These are phyloP conservation scores for Drosophila helvetica DNA, from an alignment of 2,888 invertebrate genomes.

Conservation along the genomic window DNA sequence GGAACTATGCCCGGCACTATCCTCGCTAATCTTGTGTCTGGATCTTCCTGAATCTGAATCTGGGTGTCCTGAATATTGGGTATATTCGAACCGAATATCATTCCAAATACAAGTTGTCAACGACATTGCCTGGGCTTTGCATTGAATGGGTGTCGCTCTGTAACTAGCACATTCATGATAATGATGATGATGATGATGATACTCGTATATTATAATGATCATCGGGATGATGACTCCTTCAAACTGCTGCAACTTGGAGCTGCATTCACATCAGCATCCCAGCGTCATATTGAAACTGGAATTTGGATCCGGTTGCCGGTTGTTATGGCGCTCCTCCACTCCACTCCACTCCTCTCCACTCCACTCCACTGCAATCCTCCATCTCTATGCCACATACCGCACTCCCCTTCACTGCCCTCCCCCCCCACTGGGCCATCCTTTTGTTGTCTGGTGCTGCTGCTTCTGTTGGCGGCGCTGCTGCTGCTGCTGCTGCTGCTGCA, in stretches of 20 bases:
- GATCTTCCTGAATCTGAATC: too few species aligned
- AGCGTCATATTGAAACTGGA: slow-evolving; percentile 63
- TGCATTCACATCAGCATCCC: slow-evolving; percentile 36
- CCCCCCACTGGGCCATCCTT: neutral
- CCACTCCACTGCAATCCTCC: neutral
- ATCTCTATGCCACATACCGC: neutral
- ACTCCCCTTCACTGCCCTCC: too few species aligned
- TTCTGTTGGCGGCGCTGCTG: too few species aligned
- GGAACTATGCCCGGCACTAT: too few species aligned
- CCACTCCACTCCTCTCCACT: neutral
- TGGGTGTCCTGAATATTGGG: too few species aligned
- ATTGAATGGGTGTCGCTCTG: slow-evolving; percentile 71
- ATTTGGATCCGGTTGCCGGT: slow-evolving; percentile 71
- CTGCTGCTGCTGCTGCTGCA: neutral
- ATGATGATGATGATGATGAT: slow-evolving; percentile 55
- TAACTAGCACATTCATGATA: slow-evolving; percentile 68
- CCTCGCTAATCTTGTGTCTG: too few species aligned
- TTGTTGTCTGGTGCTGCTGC: neutral
- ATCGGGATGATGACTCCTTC: slow-evolving; percentile 52
- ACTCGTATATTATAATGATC: slow-evolving; percentile 37
- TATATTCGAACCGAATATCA: too few species aligned
- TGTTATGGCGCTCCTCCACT: slow-evolving; percentile 16
- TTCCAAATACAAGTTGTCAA: slow-evolving; percentile 6
- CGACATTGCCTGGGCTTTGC: slow-evolving; percentile 25
- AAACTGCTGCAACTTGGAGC: slow-evolving; percentile 31